Conservation (phyloP, 2,113 vertebrate genomes). For the Eulemur macaco region DNA sequence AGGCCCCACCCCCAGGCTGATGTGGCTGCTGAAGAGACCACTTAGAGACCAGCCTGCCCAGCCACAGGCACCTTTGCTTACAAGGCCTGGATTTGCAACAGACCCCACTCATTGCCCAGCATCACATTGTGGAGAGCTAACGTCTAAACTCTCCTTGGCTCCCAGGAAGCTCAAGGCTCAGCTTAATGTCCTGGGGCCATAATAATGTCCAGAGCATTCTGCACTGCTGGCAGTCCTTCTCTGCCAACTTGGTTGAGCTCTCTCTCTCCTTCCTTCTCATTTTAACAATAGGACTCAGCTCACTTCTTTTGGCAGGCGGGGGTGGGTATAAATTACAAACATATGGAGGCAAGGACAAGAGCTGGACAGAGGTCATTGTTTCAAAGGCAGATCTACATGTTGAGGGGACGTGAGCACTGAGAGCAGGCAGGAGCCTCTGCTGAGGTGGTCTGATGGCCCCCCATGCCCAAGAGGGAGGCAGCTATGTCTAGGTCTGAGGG, state of each 20-base stretch:
- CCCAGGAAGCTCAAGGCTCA: neutral
- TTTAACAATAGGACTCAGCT: neutral
- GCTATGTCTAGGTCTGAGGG: neutral
- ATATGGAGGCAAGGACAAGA: accelerated
- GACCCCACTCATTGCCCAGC: too few relatives aligned
- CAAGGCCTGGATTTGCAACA: too few relatives aligned
- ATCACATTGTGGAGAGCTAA: too few relatives aligned
- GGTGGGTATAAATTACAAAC: neutral
- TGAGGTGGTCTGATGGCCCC: neutral
- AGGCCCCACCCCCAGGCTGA: too few relatives aligned
- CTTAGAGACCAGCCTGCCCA: too few relatives aligned
- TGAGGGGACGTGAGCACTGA: accelerated
- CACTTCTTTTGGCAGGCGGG: neutral
- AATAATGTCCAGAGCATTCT: neutral
- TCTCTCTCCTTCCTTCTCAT: neutral
- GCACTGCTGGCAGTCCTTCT: accelerated
- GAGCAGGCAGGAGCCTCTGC: neutral
- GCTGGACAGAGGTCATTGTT: neutral
- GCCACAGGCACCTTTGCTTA: too few relatives aligned
- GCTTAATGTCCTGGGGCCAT: accelerated
- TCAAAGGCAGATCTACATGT: neutral
- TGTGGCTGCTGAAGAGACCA: too few relatives aligned
- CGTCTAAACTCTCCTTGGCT: too few relatives aligned
- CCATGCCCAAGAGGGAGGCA: neutral
- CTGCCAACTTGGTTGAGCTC: too few relatives aligned